Evolutionary conservation across 1,140 invertebrate genomes (phyloP), one percentile per base, ranked within the genome.

Genomic region (Chionoecetes opilio): DNA sequence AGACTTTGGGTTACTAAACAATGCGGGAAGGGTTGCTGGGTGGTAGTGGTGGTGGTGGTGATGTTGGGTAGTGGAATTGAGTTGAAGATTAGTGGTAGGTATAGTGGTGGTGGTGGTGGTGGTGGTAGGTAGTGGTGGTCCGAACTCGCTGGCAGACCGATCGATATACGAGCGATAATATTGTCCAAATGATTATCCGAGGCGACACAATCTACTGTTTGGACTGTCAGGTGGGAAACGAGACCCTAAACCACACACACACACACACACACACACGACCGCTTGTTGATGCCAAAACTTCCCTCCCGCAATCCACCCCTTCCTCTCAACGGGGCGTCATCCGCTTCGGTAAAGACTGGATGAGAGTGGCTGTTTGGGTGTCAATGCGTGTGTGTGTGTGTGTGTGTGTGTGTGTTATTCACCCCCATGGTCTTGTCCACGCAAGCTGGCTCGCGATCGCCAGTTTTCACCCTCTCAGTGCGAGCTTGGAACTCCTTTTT

Each of bases 1-100:
- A 53, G 75, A 63, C 89, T 75, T 75, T 75, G 46, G 75, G 41
- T 91, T 91, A 91, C 63, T 21, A 75, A n/a, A 75, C n/a, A n/a
- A 21, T 21, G n/a, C 21, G 21, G 63, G 63, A 5, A 26, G 63
- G 21, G 63, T 5, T 75, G 63, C 8, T 17, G 21, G 21, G 3
- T 75, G 11, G 63, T 75, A 21, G 63, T 75, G 21, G 63, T 75
- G 26, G 63, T 75, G n/a, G 21, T 75, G 26, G 63, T 75, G 14
- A 46, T 46, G 41, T 46, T 46, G 14, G 5, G 41, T 46, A 14
- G 41, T 46, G 41, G 41, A 8, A 14, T 46, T 5, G 41, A 14
- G 14, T 5, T 5, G 41, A 46, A 14, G 41, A 46, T 5, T 14
- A n/a, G 63, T 75, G 63, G 63, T 75, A 26, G 63, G 26, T 3